Evolutionary conservation across 1,140 invertebrate species (phyloP).

Genomic region (Brachionus plicatilis): DNA sequence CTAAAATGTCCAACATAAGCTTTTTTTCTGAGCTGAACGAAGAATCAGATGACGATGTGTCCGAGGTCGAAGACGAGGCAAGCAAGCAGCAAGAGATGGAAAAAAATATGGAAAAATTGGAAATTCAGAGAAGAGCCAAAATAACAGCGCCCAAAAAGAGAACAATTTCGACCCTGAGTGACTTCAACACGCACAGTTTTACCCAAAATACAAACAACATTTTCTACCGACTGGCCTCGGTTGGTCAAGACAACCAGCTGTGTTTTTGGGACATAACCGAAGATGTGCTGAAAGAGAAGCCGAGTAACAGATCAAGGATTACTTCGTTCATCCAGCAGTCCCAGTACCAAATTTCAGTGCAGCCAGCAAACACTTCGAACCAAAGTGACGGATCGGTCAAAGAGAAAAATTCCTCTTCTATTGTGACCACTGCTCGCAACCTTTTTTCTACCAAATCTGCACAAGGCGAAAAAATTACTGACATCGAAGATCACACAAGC

Average conservation of each 20-base stretch:
- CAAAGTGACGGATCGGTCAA: conserved; percentile 40
- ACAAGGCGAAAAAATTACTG: not conserved
- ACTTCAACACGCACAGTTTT: conserved; percentile 45
- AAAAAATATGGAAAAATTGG: conserved; percentile 15
- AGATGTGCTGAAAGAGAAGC: conserved; percentile 69
- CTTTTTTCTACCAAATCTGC: not conserved
- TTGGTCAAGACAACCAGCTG: conserved; percentile 93
- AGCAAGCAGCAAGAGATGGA: not conserved
- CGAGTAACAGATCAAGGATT: conserved; percentile 44
- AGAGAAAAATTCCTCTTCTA: not conserved
- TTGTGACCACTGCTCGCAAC: not conserved
- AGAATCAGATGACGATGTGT: not conserved
- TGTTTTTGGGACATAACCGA: conserved; percentile 98
- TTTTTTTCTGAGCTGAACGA: not conserved
- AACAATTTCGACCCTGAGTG: conserved; percentile 26
- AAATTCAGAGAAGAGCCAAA: not conserved
- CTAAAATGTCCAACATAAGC: not conserved
- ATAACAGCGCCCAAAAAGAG: conserved; percentile 17
- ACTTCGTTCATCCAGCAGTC: conserved; percentile 40
- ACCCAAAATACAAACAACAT: not conserved
- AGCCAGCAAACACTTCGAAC: conserved; percentile 45
- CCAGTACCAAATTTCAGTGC: conserved; percentile 21
- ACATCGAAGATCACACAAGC: conserved; percentile 67
- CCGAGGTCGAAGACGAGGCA: not conserved
- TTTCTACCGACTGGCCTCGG: conserved; percentile 80